Evolutionary conservation across 1,140 invertebrate genomes (phyloP).

Genomic region (Papilio glaucus): DNA sequence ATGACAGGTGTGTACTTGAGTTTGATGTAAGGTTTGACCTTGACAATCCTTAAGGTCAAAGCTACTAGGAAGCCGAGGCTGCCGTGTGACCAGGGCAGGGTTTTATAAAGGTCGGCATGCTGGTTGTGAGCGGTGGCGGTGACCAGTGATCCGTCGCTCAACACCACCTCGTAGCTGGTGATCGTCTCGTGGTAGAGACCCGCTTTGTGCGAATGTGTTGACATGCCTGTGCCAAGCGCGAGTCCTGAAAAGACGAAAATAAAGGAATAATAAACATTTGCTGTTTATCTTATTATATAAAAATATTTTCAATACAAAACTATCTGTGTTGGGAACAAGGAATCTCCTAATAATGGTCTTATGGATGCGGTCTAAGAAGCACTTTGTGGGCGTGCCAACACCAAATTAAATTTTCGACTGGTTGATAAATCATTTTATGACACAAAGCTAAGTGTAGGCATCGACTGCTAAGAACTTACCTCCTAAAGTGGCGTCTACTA

Average conservation of each 20-base stretch:
- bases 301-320: no score
- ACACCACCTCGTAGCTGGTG: constrained; percentile 89
- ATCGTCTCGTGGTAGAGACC: constrained; percentile 93
- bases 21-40: constrained; percentile 87
- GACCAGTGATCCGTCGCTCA: constrained; percentile 88
- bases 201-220: constrained; percentile 91
- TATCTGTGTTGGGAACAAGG: no score
- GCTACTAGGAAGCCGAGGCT: constrained; percentile 92
- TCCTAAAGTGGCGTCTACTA: constrained; percentile 92
- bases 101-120: constrained; percentile 89
- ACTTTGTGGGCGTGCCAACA: no score
- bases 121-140: constrained; percentile 89
- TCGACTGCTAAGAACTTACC: constrained; percentile 58
- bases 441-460: no score
- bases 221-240: constrained; percentile 92
- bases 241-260: constrained; percentile 82
- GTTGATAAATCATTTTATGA: no score
- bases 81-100: constrained; percentile 93
- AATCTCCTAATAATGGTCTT: no score
- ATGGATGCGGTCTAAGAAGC: no score
- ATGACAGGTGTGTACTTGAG: constrained; percentile 89
- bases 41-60: constrained; percentile 90
- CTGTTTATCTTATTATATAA: no score
- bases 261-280: not conserved
- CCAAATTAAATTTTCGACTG: no score